Percentiles rank a stretch among this genome's conserved stretches.
Conservation (phyloP, 1,140 invertebrate genomes). For the Danaus melanippus region DNA sequence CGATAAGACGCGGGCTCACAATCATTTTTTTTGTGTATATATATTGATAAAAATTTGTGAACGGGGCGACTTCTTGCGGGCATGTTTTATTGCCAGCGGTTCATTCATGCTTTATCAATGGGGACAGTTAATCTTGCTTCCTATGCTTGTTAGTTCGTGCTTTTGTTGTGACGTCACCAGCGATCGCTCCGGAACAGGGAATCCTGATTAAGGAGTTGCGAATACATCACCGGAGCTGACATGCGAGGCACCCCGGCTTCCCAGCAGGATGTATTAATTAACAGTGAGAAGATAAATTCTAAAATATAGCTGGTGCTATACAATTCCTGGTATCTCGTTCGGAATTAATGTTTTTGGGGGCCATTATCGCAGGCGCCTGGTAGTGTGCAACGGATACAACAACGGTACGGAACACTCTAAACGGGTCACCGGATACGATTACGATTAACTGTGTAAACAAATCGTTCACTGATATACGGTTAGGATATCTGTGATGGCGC, state of each 20-base stretch:
- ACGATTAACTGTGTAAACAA: constrained; percentile 68
- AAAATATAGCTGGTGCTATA: constrained; percentile 14
- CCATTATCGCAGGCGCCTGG: constrained; percentile 23
- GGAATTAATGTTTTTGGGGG: constrained; percentile 34
- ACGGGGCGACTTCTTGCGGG: background rate
- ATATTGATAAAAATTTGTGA: constrained; percentile 3
- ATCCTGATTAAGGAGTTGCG: too few species aligned
- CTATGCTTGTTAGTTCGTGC: too few species aligned
- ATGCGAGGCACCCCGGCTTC: too few species aligned
- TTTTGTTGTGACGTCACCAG: too few species aligned
- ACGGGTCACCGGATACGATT: constrained; percentile 70
- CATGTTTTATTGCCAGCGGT: background rate
- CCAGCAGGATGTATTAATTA: too few species aligned
- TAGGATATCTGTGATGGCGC: constrained; percentile 60
- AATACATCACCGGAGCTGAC: too few species aligned
- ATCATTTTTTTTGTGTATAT: constrained; percentile 11
- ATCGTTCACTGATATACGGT: constrained; percentile 65
- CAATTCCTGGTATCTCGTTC: constrained; percentile 18
- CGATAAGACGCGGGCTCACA: constrained; percentile 36
- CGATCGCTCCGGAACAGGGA: too few species aligned
- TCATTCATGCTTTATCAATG: constrained; percentile 4
- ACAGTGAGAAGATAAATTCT: background rate
- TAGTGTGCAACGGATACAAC: constrained; percentile 35
- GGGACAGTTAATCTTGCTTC: too few species aligned
- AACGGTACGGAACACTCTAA: constrained; percentile 68